phyloP scores from a whole-genome alignment of 2,888 invertebrate species.

The Polydrusus tereticollis region DNA sequence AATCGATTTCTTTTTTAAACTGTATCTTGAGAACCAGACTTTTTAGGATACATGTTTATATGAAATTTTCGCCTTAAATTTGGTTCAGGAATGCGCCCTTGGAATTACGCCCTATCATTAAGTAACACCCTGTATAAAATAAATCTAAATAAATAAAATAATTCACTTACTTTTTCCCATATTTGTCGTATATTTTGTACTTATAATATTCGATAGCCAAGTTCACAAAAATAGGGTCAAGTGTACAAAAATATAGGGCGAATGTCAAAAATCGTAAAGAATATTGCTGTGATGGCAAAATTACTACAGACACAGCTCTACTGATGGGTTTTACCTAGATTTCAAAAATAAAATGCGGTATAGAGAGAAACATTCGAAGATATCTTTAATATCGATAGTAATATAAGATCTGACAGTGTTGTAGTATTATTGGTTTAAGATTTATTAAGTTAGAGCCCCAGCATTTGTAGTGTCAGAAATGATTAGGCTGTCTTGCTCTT shows the following conservation, averaged over 20 bases:
- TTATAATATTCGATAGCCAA: no score
- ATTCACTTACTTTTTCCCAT: no score
- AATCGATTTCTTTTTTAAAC: no score
- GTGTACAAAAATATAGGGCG: neutral
- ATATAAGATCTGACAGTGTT: slow-evolving; percentile 60
- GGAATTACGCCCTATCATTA: no score
- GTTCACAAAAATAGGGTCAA: neutral
- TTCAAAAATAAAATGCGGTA: slow-evolving; percentile 5
- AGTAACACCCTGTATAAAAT: no score
- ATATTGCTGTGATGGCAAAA: neutral
- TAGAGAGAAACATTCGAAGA: slow-evolving; percentile 41
- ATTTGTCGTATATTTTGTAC: no score
- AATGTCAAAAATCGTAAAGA: neutral
- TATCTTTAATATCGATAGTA: slow-evolving; percentile 46
- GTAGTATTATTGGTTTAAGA: slow-evolving; percentile 62
- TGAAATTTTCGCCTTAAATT: no score
- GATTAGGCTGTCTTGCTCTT: slow-evolving; percentile 64
- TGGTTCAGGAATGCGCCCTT: no score
- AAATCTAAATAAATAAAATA: no score
- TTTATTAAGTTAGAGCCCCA: slow-evolving; percentile 62
- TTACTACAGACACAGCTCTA: neutral
- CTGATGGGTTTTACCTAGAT: neutral
- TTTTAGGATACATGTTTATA: no score
- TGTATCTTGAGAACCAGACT: no score
- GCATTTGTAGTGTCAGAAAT: slow-evolving; percentile 62